Evolutionary conservation across 2,113 vertebrate genomes (phyloP), one percentile per base, ranked within the genome.

Genomic region (Poicephalus gulielmi): DNA sequence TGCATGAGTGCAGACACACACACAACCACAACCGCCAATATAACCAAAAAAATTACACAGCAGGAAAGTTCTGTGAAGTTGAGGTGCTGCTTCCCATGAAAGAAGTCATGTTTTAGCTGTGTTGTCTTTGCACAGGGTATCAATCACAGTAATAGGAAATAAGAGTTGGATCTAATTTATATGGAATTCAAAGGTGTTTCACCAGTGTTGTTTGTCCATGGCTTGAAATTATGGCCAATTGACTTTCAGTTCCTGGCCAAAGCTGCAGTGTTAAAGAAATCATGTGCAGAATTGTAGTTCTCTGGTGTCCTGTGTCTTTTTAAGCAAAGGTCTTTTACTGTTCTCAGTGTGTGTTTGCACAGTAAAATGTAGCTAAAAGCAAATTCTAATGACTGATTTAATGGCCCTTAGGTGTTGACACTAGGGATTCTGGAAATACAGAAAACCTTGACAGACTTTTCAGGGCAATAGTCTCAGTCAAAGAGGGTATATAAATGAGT

Each of bases 351-450:
- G 60, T 1, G 0, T 70, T 86, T 86, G 20, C 5, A 3, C 24
- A 84, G 39, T 44, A 64, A 83, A 6, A 33, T 71, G 33, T 44
- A 74, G 30, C 52, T 93, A 46, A 90, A 91, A 96, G 53, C 55
- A 89, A 79, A 91, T 94, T 80, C 79, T 77, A 82, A 49, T 76
- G 60, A 60, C 31, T 74, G 44, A 81, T 92, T 83, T 95, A 88
- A 63, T 76, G 55, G 64, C 15, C 28, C 17, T 80, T 83, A 30
- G 33, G 43, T 53, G 17, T 47, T 75, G 73, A 44, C 27, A 33
- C 31, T 74, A 70, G 17, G 11, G n/a, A 23, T 86, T 15, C 24
- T 90, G 68, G 55, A 88, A 88, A 78, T 82, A 60, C 19, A 47
- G 60, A 70, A 88, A 92, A 33, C 18, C 11, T 30, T 47, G 50